Percentiles rank a stretch among this genome's conserved stretches.
Evolutionary conservation across 1,140 invertebrate species (phyloP).

Genomic region (Ladona fulva): DNA sequence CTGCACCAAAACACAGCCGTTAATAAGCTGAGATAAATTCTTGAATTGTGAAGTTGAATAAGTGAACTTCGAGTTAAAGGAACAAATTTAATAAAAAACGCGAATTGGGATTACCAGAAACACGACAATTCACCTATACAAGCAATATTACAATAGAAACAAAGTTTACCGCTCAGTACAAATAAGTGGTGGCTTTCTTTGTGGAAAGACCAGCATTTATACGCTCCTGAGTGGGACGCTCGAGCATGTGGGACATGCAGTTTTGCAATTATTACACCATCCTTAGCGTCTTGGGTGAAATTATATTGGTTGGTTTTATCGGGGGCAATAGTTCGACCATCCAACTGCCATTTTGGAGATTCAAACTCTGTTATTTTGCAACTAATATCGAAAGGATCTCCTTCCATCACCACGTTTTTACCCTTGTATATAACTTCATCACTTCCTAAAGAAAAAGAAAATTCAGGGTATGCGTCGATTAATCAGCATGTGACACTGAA

Average conservation of each 20-base stretch:
- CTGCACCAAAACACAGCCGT: too few species aligned
- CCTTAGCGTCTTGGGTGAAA: constrained; percentile 14
- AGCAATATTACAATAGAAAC: too few species aligned
- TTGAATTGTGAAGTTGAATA: too few species aligned
- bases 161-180: constrained; percentile 23
- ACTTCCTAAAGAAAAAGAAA: background rate
- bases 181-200: constrained; percentile 21
- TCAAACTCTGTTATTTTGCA: constrained; percentile 24
- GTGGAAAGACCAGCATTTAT: constrained; percentile 23
- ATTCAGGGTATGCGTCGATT: background rate
- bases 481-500: too few species aligned
- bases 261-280: constrained; percentile 19
- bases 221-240: constrained; percentile 20
- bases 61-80: too few species aligned
- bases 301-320: constrained; percentile 14
- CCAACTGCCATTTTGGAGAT: constrained; percentile 24
- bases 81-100: too few species aligned
- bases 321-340: constrained; percentile 16
- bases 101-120: too few species aligned
- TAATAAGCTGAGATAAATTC: too few species aligned
- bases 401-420: constrained; percentile 21
- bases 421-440: background rate
- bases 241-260: constrained; percentile 19
- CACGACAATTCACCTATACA: too few species aligned
- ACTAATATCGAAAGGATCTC: constrained; percentile 23